phyloP scores from a whole-genome alignment of 1,140 invertebrate genomes.

The Drosophila arizonae region DNA sequence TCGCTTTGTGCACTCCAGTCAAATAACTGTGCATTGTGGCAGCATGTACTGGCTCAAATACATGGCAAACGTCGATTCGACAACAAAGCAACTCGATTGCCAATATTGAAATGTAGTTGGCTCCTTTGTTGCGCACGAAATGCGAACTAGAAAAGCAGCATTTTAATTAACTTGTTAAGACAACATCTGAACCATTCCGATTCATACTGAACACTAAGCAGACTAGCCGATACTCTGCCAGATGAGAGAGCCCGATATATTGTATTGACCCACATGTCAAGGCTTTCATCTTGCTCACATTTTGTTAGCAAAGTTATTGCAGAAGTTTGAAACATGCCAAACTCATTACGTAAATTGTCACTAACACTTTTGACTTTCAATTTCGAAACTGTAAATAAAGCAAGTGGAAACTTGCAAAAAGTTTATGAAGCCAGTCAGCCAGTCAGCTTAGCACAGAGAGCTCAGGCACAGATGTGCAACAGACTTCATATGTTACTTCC shows the following conservation, averaged over 20 bases:
- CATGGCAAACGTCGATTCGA: neutral
- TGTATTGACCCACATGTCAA: slow-evolving; percentile 6
- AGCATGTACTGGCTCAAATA: neutral
- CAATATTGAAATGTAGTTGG: slow-evolving; percentile 25
- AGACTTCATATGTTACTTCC: slow-evolving; percentile 49
- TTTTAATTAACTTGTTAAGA: slow-evolving; percentile 41
- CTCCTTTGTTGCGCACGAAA: slow-evolving; percentile 9
- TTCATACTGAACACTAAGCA: neutral
- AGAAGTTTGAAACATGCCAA: slow-evolving; percentile 56
- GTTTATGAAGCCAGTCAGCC: slow-evolving; percentile 61
- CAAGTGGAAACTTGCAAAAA: slow-evolving; percentile 54
- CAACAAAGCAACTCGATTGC: slow-evolving; percentile 20
- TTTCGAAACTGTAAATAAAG: slow-evolving; percentile 44
- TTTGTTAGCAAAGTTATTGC: slow-evolving; percentile 10
- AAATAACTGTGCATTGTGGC: slow-evolving; percentile 4
- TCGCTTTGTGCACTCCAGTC: neutral
- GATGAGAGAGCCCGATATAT: neutral
- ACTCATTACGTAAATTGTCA: slow-evolving; percentile 73
- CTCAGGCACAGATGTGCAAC: slow-evolving; percentile 36
- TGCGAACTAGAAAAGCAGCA: slow-evolving; percentile 10
- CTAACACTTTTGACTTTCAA: slow-evolving; percentile 67
- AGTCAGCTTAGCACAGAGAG: slow-evolving; percentile 49
- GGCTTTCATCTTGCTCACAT: slow-evolving; percentile 51
- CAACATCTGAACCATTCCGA: slow-evolving; percentile 12
- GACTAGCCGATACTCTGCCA: neutral